These are phyloP conservation scores for Agapostemon virescens DNA, from an alignment of 2,888 invertebrate species.

Conservation along the genomic window DNA sequence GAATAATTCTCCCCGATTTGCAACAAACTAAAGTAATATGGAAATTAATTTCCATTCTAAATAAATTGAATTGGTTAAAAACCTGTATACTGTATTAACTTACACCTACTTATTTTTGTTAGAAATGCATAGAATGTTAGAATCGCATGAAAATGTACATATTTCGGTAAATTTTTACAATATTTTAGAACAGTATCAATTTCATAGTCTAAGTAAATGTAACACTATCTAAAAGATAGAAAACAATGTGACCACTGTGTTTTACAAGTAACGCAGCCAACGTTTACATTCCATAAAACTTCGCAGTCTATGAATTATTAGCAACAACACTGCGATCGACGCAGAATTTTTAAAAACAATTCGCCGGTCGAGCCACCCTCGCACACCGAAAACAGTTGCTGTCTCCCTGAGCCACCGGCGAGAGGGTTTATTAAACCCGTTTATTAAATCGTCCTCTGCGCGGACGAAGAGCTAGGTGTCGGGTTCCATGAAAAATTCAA, in stretches of 20 bases:
- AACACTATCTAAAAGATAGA: too few relatives aligned
- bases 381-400: neutral
- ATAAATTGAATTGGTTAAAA: too few relatives aligned
- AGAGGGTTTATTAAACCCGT: conserved; percentile 28
- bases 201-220: too few relatives aligned
- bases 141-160: too few relatives aligned
- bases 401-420: neutral
- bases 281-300: neutral
- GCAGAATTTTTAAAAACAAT: neutral
- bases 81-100: too few relatives aligned
- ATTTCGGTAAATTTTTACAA: too few relatives aligned
- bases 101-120: too few relatives aligned
- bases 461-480: conserved; percentile 13
- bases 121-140: too few relatives aligned
- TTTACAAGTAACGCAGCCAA: neutral
- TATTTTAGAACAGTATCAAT: too few relatives aligned
- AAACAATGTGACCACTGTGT: neutral
- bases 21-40: too few relatives aligned
- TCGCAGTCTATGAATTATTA: neutral
- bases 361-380: neutral
- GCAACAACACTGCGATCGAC: neutral
- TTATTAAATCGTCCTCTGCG: conserved; percentile 45
- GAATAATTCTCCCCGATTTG: too few relatives aligned
- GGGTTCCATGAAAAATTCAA: conserved; percentile 57
- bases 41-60: too few relatives aligned